These are phyloP conservation scores for Papilio protenor DNA, from an alignment of 2,888 invertebrate genomes.

Conservation along the genomic window DNA sequence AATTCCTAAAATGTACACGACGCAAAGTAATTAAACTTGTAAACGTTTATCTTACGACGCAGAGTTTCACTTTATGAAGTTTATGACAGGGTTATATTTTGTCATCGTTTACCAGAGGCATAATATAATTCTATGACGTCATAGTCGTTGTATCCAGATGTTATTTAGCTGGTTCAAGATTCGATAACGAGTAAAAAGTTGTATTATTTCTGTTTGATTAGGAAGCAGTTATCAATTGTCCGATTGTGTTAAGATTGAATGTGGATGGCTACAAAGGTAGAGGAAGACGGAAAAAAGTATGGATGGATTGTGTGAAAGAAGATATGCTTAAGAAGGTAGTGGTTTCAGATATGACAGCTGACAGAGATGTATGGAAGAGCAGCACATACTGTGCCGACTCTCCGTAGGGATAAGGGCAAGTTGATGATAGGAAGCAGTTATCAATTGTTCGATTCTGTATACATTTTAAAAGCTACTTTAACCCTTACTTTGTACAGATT, in stretches of 20 bases:
- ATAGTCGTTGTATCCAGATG: background rate
- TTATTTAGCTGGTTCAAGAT: background rate
- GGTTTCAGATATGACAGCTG: too few relatives aligned
- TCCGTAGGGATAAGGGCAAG: too few relatives aligned
- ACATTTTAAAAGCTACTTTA: background rate
- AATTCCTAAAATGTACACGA: conserved; percentile 2
- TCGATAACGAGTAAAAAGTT: background rate
- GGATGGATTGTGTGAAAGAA: too few relatives aligned
- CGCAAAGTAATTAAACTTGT: conserved; percentile 23
- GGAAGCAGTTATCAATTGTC: too few relatives aligned
- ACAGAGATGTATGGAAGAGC: too few relatives aligned
- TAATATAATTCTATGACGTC: background rate
- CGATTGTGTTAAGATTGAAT: too few relatives aligned
- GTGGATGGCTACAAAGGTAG: too few relatives aligned
- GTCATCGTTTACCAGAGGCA: background rate
- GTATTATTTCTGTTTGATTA: background rate
- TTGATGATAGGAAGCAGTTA: too few relatives aligned
- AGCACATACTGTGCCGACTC: too few relatives aligned
- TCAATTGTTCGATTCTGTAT: background rate
- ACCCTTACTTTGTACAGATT: background rate
- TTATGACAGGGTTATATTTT: background rate
- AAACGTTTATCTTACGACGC: conserved; percentile 16
- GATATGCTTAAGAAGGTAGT: too few relatives aligned
- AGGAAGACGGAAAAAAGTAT: too few relatives aligned
- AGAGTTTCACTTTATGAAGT: conserved; percentile 9